phyloP scores from a whole-genome alignment of 2,888 invertebrate genomes.

The Branchellion lobata region DNA sequence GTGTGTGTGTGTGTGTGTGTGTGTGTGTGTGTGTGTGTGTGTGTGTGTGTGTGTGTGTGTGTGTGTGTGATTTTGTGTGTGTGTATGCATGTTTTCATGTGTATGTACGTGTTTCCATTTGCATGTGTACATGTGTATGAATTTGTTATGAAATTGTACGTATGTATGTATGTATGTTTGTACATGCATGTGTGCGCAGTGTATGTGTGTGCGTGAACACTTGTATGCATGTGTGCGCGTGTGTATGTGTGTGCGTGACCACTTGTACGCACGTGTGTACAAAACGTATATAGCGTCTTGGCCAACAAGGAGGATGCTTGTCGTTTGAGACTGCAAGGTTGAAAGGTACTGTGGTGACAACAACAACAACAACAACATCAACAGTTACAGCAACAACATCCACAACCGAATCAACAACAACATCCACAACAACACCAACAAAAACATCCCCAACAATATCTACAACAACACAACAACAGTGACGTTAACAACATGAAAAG shows the following conservation, averaged over 20 bases:
- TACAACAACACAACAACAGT: slow-evolving; percentile 1
- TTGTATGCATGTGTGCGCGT: neutral
- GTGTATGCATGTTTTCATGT: slow-evolving; percentile 11
- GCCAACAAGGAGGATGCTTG: too few relatives aligned
- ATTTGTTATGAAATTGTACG: neutral
- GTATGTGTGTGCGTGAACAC: neutral
- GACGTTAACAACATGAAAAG: neutral
- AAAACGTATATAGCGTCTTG: too few relatives aligned
- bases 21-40: too few relatives aligned
- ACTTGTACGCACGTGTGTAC: neutral
- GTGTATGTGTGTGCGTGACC: neutral
- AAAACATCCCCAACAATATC: neutral
- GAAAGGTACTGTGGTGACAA: neutral
- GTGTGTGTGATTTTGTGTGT: slow-evolving; percentile 1
- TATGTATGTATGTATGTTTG: neutral
- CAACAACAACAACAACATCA: slow-evolving; percentile 16
- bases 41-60: neutral
- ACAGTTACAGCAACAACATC: neutral
- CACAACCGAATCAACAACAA: neutral
- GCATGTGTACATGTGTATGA: neutral
- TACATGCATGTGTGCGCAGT: slow-evolving; percentile 6
- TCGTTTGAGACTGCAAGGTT: too few relatives aligned
- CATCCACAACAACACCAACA: neutral
- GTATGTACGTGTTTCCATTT: neutral
- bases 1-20: neutral